These are phyloP conservation scores for Noturus placidus DNA, from an alignment of 2,113 vertebrate genomes.

Conservation along the genomic window DNA sequence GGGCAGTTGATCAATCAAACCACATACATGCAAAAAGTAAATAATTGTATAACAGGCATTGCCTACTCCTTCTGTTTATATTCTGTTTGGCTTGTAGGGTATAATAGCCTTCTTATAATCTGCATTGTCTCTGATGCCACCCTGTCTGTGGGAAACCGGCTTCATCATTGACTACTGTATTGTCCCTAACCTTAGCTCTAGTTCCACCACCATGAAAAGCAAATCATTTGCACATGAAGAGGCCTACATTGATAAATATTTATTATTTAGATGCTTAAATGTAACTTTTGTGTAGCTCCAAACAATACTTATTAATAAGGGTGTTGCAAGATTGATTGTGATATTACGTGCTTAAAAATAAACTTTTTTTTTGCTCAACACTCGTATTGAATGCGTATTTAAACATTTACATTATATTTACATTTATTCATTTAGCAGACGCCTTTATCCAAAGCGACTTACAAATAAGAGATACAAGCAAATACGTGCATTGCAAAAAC, in stretches of 20 bases:
- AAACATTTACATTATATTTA: no score
- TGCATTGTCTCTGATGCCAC: neutral
- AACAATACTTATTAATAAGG: neutral
- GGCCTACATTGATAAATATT: neutral
- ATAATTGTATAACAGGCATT: neutral
- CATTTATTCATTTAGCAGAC: no score
- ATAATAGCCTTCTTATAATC: neutral
- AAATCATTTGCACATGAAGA: neutral
- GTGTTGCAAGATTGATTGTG: neutral
- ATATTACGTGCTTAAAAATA: neutral
- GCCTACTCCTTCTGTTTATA: neutral
- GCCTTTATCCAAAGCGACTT: no score
- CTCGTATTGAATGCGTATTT: constrained; percentile 3
- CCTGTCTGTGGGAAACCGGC: constrained; percentile 6
- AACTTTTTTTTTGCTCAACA: neutral
- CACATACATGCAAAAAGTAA: constrained; percentile 3
- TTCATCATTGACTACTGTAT: neutral
- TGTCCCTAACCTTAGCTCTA: neutral
- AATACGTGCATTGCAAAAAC: no score
- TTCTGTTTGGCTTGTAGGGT: neutral
- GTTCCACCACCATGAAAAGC: neutral
- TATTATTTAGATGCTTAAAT: neutral
- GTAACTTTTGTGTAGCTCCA: neutral
- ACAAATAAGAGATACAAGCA: no score
- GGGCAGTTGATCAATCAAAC: constrained; percentile 3